phyloP scores from a whole-genome alignment of 1,140 invertebrate genomes.

The Aphaenogaster ashmeadi region DNA sequence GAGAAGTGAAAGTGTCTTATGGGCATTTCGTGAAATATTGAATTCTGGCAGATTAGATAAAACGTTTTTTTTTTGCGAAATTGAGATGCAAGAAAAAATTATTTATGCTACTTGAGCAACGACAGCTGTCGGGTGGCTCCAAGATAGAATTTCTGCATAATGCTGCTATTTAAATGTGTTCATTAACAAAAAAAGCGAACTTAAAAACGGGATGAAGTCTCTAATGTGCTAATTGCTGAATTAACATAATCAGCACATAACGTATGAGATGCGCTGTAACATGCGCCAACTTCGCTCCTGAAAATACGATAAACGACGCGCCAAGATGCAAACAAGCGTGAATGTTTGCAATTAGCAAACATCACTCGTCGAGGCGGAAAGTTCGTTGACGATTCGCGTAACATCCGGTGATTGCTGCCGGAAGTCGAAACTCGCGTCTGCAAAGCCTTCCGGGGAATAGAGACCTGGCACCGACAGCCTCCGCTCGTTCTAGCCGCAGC shows the following conservation, averaged over 20 bases:
- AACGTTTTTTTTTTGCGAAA: not conserved
- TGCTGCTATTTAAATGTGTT: not conserved
- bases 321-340: slow-evolving; percentile 40
- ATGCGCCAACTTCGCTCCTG: not conserved
- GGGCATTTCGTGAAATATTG: slow-evolving; percentile 34
- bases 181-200: not conserved
- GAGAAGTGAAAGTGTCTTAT: slow-evolving; percentile 22
- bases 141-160: not conserved
- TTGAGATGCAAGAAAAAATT: not conserved
- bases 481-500: slow-evolving; percentile 56
- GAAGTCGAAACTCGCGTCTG: slow-evolving; percentile 60
- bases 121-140: not conserved
- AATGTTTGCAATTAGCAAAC: slow-evolving; percentile 59
- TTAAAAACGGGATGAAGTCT: not conserved
- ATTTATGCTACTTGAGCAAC: slow-evolving; percentile 4
- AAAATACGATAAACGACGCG: slow-evolving; percentile 47
- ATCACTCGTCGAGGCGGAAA: slow-evolving; percentile 56
- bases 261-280: slow-evolving; percentile 1
- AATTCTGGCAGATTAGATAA: not conserved
- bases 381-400: slow-evolving; percentile 67
- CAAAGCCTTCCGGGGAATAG: slow-evolving; percentile 55
- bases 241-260: not conserved
- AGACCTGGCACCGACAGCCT: slow-evolving; percentile 60
- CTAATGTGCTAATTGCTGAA: not conserved
- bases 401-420: slow-evolving; percentile 66